phyloP scores from a whole-genome alignment of 2,113 vertebrate species.

The Felis chaus region DNA sequence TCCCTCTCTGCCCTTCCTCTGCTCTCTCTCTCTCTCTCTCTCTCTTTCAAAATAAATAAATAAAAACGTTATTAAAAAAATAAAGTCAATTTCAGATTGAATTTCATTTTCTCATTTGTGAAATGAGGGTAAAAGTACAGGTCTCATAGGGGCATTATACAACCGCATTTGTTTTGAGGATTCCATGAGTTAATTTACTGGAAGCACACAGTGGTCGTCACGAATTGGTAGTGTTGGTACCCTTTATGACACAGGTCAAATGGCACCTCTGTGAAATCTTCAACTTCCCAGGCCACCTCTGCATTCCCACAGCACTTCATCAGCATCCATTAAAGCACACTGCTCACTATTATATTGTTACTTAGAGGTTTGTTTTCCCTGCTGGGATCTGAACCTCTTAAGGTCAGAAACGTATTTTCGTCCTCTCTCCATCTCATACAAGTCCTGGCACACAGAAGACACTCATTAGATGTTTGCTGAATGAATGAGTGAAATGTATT shows the following conservation, averaged over 20 bases:
- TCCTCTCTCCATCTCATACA: not conserved
- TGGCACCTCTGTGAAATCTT: not conserved
- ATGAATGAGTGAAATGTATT: not conserved
- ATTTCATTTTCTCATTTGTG: not conserved
- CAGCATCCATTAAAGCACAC: not conserved
- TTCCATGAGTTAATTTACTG: not conserved
- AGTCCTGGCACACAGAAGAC: not conserved
- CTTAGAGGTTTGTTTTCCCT: not conserved
- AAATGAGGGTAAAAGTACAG: not conserved
- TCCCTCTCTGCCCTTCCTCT: no score
- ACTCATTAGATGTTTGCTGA: not conserved
- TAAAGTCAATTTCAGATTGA: not conserved
- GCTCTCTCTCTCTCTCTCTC: no score
- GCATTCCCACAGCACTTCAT: not conserved
- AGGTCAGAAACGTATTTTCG: not conserved
- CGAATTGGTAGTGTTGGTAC: not conserved
- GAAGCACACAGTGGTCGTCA: not conserved
- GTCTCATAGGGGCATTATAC: not conserved
- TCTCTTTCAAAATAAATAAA: no score
- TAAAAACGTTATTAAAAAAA: not conserved
- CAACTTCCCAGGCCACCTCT: not conserved
- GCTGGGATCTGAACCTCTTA: not conserved
- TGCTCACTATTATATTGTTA: not conserved
- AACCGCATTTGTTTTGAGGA: not conserved
- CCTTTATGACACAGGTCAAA: not conserved